phyloP scores from a whole-genome alignment of 2,888 invertebrate species.

The Matsumyia berberina region DNA sequence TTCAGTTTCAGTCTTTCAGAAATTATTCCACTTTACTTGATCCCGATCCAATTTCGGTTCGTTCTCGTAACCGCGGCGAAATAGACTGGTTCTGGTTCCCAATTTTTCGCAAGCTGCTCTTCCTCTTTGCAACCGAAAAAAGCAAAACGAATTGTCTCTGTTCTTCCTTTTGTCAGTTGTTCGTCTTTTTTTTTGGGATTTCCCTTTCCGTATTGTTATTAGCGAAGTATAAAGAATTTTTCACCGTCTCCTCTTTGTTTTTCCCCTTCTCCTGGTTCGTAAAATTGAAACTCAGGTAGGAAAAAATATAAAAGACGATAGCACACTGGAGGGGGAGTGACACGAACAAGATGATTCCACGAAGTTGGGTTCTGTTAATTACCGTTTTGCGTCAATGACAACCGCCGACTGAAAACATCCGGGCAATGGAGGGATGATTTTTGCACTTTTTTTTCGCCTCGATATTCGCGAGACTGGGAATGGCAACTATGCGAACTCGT shows the following conservation, averaged over 20 bases:
- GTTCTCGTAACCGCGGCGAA: conserved; percentile 28
- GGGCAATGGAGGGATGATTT: conserved; percentile 21
- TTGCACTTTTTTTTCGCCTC: conserved; percentile 13
- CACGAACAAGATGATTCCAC: conserved; percentile 13
- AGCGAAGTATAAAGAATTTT: conserved; percentile 37
- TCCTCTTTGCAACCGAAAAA: conserved; percentile 11
- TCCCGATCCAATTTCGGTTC: conserved; percentile 4
- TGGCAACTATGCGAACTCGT: background rate
- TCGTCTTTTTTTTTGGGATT: conserved; percentile 26
- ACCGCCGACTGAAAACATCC: conserved; percentile 20
- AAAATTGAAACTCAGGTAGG: conserved; percentile 19
- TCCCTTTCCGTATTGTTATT: conserved; percentile 56
- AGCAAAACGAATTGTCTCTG: conserved; percentile 8
- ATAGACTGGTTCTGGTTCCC: conserved; percentile 43
- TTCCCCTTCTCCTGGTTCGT: conserved; percentile 5
- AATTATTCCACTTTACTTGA: conserved; percentile 6
- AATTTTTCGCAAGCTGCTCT: conserved; percentile 52
- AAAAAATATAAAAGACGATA: conserved; percentile 1
- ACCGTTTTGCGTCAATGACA: conserved; percentile 11
- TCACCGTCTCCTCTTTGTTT: conserved; percentile 14
- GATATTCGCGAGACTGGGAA: background rate
- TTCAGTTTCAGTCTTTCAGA: conserved; percentile 38
- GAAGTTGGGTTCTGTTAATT: conserved; percentile 42
- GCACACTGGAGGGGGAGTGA: background rate
- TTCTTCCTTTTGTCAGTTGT: conserved; percentile 20